A percentile compares a stretch with the other conserved stretches of the same genome.
Evolutionary conservation across 2,888 invertebrate genomes (phyloP).

Genomic region (Diplolepis rosae): DNA sequence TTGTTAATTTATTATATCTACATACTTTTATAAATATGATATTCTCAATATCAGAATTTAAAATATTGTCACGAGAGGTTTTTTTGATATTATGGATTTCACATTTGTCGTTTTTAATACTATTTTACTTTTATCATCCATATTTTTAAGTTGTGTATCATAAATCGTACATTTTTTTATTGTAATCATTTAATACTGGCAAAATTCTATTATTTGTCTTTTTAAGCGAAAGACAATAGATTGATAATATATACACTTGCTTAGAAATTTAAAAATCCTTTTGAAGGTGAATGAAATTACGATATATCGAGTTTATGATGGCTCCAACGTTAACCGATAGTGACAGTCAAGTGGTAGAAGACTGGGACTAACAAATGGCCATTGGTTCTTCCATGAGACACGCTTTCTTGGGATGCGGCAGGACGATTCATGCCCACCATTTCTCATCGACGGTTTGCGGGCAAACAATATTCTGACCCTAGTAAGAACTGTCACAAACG

Average conservation of each 20-base stretch:
- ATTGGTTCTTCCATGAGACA: conserved; percentile 56
- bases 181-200: background rate
- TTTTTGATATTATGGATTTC: too few species aligned
- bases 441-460: conserved; percentile 64
- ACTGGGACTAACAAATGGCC: conserved; percentile 67
- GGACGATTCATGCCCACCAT: conserved; percentile 68
- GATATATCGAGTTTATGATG: conserved; percentile 45
- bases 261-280: conserved; percentile 41
- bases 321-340: conserved; percentile 57
- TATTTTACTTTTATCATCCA: too few species aligned
- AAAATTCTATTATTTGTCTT: background rate
- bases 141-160: too few species aligned
- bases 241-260: background rate
- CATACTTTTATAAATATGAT: background rate
- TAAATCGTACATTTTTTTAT: background rate
- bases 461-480: conserved; percentile 62
- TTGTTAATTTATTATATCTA: background rate
- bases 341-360: conserved; percentile 53
- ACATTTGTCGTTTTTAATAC: too few species aligned
- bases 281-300: conserved; percentile 52
- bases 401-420: conserved; percentile 65
- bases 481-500: conserved; percentile 46
- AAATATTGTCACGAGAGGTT: too few species aligned
- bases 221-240: background rate
- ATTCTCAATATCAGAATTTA: background rate